These are phyloP conservation scores for Morelia viridis DNA, from an alignment of 2,797 vertebrate species.

Conservation along the genomic window DNA sequence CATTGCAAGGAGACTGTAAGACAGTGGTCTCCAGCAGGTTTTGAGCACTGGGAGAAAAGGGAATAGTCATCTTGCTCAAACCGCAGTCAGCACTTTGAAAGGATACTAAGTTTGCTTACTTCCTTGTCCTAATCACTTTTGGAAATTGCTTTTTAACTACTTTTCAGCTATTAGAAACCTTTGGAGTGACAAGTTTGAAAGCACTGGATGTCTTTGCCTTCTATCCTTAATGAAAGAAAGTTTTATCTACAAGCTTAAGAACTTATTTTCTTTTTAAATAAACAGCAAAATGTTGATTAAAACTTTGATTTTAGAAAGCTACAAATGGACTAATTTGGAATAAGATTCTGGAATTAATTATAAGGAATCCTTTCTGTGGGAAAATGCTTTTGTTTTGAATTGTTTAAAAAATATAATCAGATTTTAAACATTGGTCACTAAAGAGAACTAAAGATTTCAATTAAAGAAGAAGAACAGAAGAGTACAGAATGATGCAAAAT, in stretches of 20 bases:
- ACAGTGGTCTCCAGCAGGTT: not conserved
- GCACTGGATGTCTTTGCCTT: not conserved
- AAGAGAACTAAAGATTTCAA: not conserved
- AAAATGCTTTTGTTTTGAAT: not conserved
- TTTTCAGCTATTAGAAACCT: not conserved
- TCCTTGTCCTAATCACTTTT: not conserved
- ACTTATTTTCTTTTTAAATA: not conserved
- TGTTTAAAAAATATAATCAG: not conserved
- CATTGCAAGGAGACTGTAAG: not conserved
- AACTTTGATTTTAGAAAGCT: not conserved
- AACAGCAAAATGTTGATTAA: not conserved
- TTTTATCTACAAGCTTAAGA: not conserved
- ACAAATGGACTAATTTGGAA: not conserved
- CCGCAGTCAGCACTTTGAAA: not conserved
- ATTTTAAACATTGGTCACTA: not conserved
- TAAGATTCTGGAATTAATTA: not conserved
- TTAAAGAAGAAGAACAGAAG: not conserved
- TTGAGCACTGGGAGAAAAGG: not conserved
- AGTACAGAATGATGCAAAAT: not conserved
- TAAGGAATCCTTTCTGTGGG: not conserved
- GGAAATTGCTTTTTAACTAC: not conserved
- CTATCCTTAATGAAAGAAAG: not conserved
- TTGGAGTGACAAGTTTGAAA: not conserved
- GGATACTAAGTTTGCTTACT: not conserved
- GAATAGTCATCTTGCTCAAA: not conserved